Evolutionary conservation across 2,888 invertebrate genomes (phyloP).

Genomic region (Oxytorus armatus): DNA sequence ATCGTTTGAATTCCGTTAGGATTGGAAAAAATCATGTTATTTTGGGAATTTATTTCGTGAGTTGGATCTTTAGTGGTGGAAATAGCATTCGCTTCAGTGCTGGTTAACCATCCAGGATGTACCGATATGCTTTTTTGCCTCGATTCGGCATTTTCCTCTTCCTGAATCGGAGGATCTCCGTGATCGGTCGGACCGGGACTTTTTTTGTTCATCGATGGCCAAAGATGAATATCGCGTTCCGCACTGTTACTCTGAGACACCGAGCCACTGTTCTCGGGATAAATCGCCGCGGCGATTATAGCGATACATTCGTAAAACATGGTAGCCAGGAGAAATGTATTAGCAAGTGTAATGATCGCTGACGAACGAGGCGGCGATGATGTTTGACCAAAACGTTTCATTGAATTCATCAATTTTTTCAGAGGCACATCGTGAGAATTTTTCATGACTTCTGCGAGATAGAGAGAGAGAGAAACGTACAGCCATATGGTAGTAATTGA

Average conservation of each 20-base stretch:
- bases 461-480: background rate
- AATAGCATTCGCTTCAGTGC: too few species aligned
- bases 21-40: background rate
- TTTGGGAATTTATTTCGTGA: constrained; percentile 1
- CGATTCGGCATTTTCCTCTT: too few species aligned
- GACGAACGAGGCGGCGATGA: constrained; percentile 52
- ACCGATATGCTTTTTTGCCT: too few species aligned
- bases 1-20: background rate
- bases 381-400: constrained; percentile 67
- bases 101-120: too few species aligned
- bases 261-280: constrained; percentile 44
- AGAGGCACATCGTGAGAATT: constrained; percentile 57
- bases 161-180: background rate
- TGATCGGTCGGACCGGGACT: background rate
- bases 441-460: constrained; percentile 26
- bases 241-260: constrained; percentile 24
- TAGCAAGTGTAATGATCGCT: constrained; percentile 70
- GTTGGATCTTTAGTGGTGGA: background rate
- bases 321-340: constrained; percentile 73
- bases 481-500: constrained; percentile 5
- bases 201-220: constrained; percentile 27
- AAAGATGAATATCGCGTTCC: constrained; percentile 38
- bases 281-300: constrained; percentile 58
- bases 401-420: constrained; percentile 68
- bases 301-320: constrained; percentile 73